Percentiles rank a stretch among this genome's conserved stretches.
phyloP scores from a whole-genome alignment of 2,797 vertebrate genomes.

The Urophycis tenuis region DNA sequence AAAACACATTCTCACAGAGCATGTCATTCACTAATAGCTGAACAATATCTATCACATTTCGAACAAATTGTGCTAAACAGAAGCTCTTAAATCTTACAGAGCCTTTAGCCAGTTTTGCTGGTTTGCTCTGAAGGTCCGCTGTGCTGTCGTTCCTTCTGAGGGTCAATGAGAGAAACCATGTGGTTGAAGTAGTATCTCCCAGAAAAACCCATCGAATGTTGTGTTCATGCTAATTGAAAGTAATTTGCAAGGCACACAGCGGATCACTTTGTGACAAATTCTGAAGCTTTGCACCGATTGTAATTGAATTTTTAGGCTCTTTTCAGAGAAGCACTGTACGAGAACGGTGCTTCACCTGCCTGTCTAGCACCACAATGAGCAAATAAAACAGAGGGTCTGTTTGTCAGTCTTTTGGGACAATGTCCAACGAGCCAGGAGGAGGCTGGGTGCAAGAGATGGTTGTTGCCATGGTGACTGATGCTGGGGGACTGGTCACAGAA shows the following conservation, averaged over 20 bases:
- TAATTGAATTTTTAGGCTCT: conserved; percentile 69
- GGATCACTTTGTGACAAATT: too few species aligned
- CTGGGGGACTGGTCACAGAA: conserved; percentile 60
- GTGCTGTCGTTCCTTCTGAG: not conserved
- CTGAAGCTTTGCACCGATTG: not conserved
- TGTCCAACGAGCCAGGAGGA: conserved; percentile 77
- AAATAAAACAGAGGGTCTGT: conserved; percentile 66
- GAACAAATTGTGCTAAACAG: too few species aligned
- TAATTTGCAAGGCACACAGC: not conserved
- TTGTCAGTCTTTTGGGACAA: conserved; percentile 78
- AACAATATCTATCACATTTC: too few species aligned
- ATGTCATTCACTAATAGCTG: not conserved
- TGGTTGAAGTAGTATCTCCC: not conserved
- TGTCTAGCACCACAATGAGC: conserved; percentile 47
- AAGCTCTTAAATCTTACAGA: not conserved
- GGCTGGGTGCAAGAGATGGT: conserved; percentile 68
- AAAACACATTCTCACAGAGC: not conserved
- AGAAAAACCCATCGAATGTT: not conserved
- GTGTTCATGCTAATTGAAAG: not conserved
- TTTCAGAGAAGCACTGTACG: not conserved
- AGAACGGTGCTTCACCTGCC: conserved; percentile 25
- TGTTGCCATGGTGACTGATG: conserved; percentile 67
- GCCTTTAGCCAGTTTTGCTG: not conserved
- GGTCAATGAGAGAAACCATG: not conserved
- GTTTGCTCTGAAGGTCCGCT: not conserved